phyloP scores from a whole-genome alignment of 2,888 invertebrate genomes.

The Saturnia japonica region DNA sequence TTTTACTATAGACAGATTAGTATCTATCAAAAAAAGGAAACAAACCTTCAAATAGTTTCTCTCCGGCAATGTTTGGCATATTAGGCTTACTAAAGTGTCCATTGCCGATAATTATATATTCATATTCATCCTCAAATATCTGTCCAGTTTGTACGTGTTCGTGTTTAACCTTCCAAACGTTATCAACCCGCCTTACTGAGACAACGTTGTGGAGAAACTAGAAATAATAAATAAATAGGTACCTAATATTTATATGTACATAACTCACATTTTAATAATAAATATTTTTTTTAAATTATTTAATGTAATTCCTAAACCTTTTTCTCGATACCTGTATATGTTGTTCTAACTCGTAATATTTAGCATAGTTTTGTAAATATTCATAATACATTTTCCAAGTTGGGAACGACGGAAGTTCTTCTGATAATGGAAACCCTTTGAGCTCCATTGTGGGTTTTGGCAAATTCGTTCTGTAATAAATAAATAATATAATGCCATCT shows the following conservation, averaged over 20 bases:
- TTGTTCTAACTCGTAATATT: conserved; percentile 59
- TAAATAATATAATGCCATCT: conserved; percentile 15
- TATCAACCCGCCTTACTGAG: conserved; percentile 48
- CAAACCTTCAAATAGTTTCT: conserved; percentile 66
- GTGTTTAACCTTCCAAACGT: conserved; percentile 64
- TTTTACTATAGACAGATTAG: too few relatives aligned
- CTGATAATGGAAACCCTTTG: conserved; percentile 60
- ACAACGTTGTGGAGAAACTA: conserved; percentile 67
- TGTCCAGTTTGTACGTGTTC: conserved; percentile 54
- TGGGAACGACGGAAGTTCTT: conserved; percentile 60
- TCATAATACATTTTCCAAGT: conserved; percentile 58
- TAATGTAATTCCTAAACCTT: background rate
- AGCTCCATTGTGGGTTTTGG: conserved; percentile 75
- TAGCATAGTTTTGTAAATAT: conserved; percentile 59
- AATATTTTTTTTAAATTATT: background rate
- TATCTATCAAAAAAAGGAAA: background rate
- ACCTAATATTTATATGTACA: background rate
- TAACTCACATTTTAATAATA: too few relatives aligned
- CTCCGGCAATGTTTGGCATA: conserved; percentile 58
- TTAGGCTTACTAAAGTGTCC: conserved; percentile 80
- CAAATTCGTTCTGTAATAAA: conserved; percentile 64
- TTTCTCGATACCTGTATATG: conserved; percentile 58
- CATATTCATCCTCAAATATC: conserved; percentile 75
- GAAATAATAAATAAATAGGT: conserved; percentile 24
- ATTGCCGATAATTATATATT: conserved; percentile 86